phyloP scores from a whole-genome alignment of 2,888 invertebrate species.

The Ceriagrion tenellum region DNA sequence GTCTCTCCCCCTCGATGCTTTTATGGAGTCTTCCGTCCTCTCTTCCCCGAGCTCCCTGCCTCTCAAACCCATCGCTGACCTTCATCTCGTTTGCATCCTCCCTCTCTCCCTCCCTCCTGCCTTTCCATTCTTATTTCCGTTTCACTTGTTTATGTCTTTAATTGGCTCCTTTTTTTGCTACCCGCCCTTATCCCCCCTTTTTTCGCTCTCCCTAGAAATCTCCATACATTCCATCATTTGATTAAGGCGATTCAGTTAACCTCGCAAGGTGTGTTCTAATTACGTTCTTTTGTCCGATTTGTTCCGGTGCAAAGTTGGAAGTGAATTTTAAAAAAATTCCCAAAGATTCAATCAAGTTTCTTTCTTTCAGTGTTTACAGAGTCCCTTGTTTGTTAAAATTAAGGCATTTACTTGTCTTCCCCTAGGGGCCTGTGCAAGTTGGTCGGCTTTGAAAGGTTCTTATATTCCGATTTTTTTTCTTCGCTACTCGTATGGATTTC shows the following conservation, averaged over 20 bases:
- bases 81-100: background rate
- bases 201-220: slow-evolving; percentile 30
- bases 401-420: background rate
- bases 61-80: background rate
- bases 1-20: background rate
- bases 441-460: background rate
- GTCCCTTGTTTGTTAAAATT: background rate
- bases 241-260: slow-evolving; percentile 56
- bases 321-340: background rate
- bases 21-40: background rate
- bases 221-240: slow-evolving; percentile 35
- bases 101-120: background rate
- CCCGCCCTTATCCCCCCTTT: background rate
- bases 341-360: background rate
- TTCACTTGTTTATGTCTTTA: slow-evolving; percentile 40
- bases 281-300: background rate
- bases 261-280: slow-evolving; percentile 17
- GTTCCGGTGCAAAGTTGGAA: background rate
- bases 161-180: slow-evolving; percentile 14
- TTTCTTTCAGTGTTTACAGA: background rate
- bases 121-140: slow-evolving; percentile 55
- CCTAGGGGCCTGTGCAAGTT: background rate
- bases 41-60: background rate
- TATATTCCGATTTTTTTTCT: background rate
- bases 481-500: background rate